phyloP scores from a whole-genome alignment of 2,888 invertebrate species.

The Achlya flavicornis region DNA sequence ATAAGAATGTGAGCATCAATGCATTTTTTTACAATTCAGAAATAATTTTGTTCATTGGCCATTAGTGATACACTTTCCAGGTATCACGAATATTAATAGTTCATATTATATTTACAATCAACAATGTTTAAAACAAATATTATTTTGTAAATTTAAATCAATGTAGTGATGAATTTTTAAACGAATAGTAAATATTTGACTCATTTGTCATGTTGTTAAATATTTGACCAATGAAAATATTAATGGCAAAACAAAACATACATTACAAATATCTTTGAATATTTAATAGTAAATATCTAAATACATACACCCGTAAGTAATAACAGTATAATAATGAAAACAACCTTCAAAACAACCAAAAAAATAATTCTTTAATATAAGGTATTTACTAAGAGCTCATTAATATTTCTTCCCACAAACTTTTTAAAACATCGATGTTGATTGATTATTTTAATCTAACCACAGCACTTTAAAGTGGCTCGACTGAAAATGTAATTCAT shows the following conservation, averaged over 20 bases:
- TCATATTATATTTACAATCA: too few species aligned
- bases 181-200: not conserved
- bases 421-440: slow-evolving; percentile 15
- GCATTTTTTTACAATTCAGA: too few species aligned
- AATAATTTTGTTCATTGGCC: too few species aligned
- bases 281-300: not conserved
- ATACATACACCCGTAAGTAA: not conserved
- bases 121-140: not conserved
- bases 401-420: not conserved
- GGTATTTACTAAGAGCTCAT: not conserved
- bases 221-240: not conserved
- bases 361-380: too few species aligned
- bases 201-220: not conserved
- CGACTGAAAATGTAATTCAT: slow-evolving; percentile 59
- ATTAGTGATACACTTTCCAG: too few species aligned
- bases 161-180: not conserved
- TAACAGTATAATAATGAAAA: not conserved
- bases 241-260: not conserved
- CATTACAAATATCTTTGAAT: not conserved
- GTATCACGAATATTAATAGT: too few species aligned
- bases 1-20: too few species aligned
- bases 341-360: too few species aligned
- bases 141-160: slow-evolving; percentile 5
- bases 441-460: slow-evolving; percentile 12
- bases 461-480: slow-evolving; percentile 42